Base-by-base conservation (phyloP, 2,888 invertebrate species). In the Chymomyza amoena region DNA sequence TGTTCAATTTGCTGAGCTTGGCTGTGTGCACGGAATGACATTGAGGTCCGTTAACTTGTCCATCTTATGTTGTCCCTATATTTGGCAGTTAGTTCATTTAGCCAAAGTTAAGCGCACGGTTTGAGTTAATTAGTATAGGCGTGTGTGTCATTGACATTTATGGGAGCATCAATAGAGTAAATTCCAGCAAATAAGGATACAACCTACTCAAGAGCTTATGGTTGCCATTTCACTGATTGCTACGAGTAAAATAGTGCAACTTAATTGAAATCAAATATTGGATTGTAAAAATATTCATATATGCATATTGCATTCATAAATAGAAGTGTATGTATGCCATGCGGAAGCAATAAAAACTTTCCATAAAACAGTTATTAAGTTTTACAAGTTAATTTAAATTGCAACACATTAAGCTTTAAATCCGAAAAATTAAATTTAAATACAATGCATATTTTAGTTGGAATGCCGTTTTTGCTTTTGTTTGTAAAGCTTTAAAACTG, bases 61-160 rank as follows among this genome's bases (percentile, higher is more conserved):
- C 74, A 78, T 72, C 39, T 45, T 72, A 74, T 73, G 76, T 67
- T 59, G 32, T 54, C 61, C 78, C 81, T 85, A 84, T 78, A 85
- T 80, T 75, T 84, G 81, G 18, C 20, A 16, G 80, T 81, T 45
- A 86, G 83, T 81, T 81, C 80, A 83, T 84, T 86, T 81, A 76
- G 77, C 84, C 74, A 84, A 81, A 86, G 78, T 83, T 83, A 83
- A 84, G 73, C 80, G 81, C 83, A 83, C 83, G 83, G 81, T 84
- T 72, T 69, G 75, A 81, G 64, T 81, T 83, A 86, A 83, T 83
- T 84, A 78, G 76, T 75, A 61, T 64, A 45, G 39, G 39, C 39
- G 39, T 45, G 32, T 32, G 32, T 32, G 7, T 32, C 13, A 7
- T 13, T 3, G 13, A 45, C 39, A 45, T 45, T 45, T 45, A 45